Evolutionary conservation across 2,113 vertebrate genomes (phyloP), one percentile per base, ranked within the genome.

Genomic region (Pterocles gutturalis): DNA sequence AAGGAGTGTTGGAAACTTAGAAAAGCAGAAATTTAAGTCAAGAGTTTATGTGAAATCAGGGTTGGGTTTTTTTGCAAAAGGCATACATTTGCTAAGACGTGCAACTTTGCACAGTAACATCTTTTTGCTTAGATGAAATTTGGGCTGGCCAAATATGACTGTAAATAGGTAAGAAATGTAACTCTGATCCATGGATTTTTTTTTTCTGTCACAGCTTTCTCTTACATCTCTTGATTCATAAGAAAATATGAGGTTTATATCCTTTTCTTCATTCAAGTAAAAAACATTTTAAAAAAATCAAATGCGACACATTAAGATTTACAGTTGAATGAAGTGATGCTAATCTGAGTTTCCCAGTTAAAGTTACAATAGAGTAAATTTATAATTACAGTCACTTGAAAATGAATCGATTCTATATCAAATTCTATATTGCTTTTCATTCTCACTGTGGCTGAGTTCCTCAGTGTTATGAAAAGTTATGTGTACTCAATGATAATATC

Each of bases 1-100:
- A 93, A 96, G 54, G 79, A 95, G 38, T 86, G 43, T 3, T 61
- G 26, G 69, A 71, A 88, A 77, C 19, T 65, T 85, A 26, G 16
- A 91, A 69, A 13, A 78, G 57, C 57, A 76, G 72, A 92, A 86
- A 10, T 77, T 86, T 49, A 57, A 72, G 38, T 33, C 7, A 31
- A 62, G 1, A 1, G 0, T 41, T 70, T 61, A 21, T 62, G 65
- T n/a, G 17, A 71, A 28, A 66, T 33, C 5, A 33, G 4, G 6
- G 5, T 2, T 43, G 4, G 4, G 17, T 55, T 72, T 66, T 66
- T 71, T 17, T 10, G 4, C 13, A 28, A 25, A 62, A 53, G 36
- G 3, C 18, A 54, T 25, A 19, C 4, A 11, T 60, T 87, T 36
- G 3, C 45, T 21, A 53, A 57, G 28, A 48, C 34, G 5, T 48